Conservation (phyloP, 2,797 vertebrate genomes). For the Lepilemur ruficaudatus region DNA sequence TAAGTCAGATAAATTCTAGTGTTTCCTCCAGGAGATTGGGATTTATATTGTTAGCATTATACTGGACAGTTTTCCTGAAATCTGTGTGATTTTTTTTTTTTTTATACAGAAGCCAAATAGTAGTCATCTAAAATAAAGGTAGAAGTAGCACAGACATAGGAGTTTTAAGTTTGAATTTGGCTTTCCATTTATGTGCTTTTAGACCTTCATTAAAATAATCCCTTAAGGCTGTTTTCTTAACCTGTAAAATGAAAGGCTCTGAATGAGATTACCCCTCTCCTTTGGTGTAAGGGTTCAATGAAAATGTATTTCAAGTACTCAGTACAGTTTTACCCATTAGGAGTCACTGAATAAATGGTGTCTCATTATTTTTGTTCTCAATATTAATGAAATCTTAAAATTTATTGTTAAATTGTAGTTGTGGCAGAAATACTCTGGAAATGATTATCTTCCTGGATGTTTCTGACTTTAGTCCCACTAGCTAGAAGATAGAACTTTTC, state of each 20-base stretch:
- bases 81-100: neutral
- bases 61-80: neutral
- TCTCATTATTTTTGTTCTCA: neutral
- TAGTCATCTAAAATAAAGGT: neutral
- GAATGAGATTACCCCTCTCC: neutral
- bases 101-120: neutral
- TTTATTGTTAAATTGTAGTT: neutral
- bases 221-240: neutral
- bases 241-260: neutral
- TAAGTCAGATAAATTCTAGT: neutral
- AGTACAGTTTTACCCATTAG: neutral
- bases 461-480: neutral
- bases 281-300: neutral
- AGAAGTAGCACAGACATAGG: neutral
- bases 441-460: neutral
- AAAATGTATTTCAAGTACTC: neutral
- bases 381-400: neutral
- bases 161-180: neutral
- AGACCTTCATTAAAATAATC: neutral
- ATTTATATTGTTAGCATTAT: neutral
- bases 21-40: neutral
- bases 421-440: slow-evolving; percentile 11
- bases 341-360: neutral
- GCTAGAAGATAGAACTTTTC: neutral
- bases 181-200: neutral